Evolutionary conservation across 2,113 vertebrate genomes (phyloP).

Genomic region (Otolemur garnettii): DNA sequence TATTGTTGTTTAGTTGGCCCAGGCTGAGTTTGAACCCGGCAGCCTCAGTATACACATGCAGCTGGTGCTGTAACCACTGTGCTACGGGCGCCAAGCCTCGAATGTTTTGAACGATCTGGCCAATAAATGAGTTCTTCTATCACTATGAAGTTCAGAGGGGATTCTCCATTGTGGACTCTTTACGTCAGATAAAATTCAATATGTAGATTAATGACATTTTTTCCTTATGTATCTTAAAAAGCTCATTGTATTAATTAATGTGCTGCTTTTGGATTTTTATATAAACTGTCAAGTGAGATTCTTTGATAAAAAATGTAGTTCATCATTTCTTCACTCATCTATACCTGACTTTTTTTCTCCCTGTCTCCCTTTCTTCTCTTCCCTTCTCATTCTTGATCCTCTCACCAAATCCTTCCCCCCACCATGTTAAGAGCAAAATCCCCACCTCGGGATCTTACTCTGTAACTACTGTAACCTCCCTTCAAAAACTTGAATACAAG

Average conservation of each 20-base stretch:
- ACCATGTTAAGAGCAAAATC: slow-evolving; percentile 20
- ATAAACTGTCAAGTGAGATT: not conserved
- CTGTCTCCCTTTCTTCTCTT: not conserved
- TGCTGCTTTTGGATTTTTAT: not conserved
- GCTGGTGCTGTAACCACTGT: no score
- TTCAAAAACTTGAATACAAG: slow-evolving; percentile 75
- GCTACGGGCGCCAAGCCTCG: no score
- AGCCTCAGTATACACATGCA: no score
- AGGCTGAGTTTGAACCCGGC: no score
- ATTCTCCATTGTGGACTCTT: not conserved
- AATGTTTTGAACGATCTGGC: not conserved
- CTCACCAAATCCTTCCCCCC: not conserved
- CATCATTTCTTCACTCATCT: not conserved
- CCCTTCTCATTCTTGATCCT: not conserved
- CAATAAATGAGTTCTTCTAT: not conserved
- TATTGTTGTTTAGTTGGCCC: no score
- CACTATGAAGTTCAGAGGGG: not conserved
- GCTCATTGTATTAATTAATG: not conserved
- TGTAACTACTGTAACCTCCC: slow-evolving; percentile 71
- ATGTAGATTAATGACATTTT: not conserved
- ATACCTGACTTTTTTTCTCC: not conserved
- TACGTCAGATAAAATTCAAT: not conserved
- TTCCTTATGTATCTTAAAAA: slow-evolving; percentile 4
- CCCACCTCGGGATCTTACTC: slow-evolving; percentile 62
- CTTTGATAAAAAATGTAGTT: not conserved